A percentile compares a stretch with the other conserved stretches of the same genome.
phyloP scores from a whole-genome alignment of 2,888 invertebrate species.

The Kryphioiulus occultus region DNA sequence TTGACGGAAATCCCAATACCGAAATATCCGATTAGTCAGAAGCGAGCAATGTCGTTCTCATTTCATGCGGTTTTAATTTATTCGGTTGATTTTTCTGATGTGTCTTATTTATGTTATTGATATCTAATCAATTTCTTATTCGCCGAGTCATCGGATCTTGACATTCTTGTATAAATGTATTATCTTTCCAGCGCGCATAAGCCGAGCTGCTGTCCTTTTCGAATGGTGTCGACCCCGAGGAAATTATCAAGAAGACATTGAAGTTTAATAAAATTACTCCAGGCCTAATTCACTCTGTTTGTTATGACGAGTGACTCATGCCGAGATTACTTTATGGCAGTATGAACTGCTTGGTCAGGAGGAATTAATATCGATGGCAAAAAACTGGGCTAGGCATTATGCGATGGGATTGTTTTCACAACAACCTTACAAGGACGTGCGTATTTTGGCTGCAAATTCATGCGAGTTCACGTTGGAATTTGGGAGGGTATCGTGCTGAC shows the following conservation, averaged over 20 bases:
- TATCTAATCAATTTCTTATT: not conserved
- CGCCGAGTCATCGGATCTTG: not conserved
- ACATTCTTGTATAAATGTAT: constrained; percentile 15
- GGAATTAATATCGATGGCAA: not conserved
- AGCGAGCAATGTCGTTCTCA: not conserved
- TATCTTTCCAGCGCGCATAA: not conserved
- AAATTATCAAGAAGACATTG: constrained; percentile 7
- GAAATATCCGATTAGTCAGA: not conserved
- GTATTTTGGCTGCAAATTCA: not conserved
- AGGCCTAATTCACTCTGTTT: not conserved
- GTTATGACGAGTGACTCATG: not conserved
- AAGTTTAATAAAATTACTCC: not conserved
- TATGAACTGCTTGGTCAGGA: not conserved
- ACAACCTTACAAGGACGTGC: not conserved
- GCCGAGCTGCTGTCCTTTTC: not conserved
- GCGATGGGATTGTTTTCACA: not conserved
- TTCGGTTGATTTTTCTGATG: not conserved
- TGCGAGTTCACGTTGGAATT: not conserved
- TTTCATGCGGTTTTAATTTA: not conserved
- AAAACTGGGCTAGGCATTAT: not conserved
- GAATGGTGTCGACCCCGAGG: constrained; percentile 9
- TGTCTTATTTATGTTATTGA: not conserved
- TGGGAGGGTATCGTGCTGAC: not conserved
- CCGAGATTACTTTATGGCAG: not conserved
- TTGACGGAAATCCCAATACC: not conserved